Conservation (phyloP, 1,140 invertebrate species). For the Drosophila lacteicornis region DNA sequence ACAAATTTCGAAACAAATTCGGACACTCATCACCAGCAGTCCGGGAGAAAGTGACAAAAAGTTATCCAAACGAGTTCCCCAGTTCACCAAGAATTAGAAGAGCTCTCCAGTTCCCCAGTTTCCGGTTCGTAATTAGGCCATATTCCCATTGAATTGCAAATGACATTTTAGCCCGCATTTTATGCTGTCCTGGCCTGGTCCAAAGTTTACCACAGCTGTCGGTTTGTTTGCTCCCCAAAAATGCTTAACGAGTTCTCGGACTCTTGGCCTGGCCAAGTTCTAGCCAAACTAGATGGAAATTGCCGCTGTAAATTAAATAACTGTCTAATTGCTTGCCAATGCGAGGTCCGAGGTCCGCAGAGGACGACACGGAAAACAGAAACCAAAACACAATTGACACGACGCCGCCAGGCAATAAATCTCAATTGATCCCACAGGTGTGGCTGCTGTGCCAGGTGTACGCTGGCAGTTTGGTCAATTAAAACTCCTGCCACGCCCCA, state of each 20-base stretch:
- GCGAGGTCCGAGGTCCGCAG: not conserved
- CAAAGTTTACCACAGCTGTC: slow-evolving; percentile 46
- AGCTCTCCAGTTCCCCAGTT: not conserved
- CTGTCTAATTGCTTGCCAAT: slow-evolving; percentile 62
- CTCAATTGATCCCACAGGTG: slow-evolving; percentile 77
- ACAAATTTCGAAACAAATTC: slow-evolving; percentile 27
- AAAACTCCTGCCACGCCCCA: slow-evolving; percentile 52
- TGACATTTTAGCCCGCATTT: slow-evolving; percentile 55
- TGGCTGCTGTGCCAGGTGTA: slow-evolving; percentile 5
- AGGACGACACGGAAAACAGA: slow-evolving; percentile 15
- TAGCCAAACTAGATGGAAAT: slow-evolving; percentile 9
- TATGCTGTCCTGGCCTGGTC: slow-evolving; percentile 17
- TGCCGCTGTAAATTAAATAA: slow-evolving; percentile 66
- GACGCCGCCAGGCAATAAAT: slow-evolving; percentile 66
- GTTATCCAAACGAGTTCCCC: not conserved
- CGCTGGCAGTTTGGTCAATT: slow-evolving; percentile 68
- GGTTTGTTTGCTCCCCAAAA: slow-evolving; percentile 14
- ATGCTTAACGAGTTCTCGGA: slow-evolving; percentile 24
- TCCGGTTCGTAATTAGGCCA: slow-evolving; percentile 59
- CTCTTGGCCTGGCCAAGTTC: slow-evolving; percentile 1
- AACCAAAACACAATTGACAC: slow-evolving; percentile 57
- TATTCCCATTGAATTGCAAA: slow-evolving; percentile 71
- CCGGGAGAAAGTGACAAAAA: slow-evolving; percentile 7
- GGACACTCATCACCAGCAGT: not conserved
- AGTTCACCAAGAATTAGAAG: too few relatives aligned